These are phyloP conservation scores for Strix aluco DNA, from an alignment of 2,113 vertebrate genomes.

Conservation along the genomic window DNA sequence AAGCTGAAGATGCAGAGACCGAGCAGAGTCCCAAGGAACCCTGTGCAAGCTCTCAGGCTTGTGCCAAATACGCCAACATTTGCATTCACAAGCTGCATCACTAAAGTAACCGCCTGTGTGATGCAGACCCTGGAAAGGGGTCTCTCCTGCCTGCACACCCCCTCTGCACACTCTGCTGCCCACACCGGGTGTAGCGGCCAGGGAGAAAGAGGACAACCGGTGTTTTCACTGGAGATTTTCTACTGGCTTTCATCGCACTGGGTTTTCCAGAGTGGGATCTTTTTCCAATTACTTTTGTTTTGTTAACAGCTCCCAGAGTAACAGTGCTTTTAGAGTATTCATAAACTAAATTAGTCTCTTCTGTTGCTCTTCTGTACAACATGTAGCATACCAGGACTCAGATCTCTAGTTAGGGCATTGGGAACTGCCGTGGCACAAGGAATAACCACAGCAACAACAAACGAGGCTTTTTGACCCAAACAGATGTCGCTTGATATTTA, in stretches of 20 bases:
- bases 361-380: neutral
- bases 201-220: neutral
- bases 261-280: neutral
- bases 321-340: neutral
- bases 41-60: neutral
- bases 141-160: neutral
- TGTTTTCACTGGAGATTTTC: neutral
- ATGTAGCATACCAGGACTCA: neutral
- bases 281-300: neutral
- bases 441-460: neutral
- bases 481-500: neutral
- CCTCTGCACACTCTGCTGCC: neutral
- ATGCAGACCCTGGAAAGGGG: neutral
- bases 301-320: neutral
- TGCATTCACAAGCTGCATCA: neutral
- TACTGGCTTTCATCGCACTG: neutral
- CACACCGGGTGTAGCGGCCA: accelerated
- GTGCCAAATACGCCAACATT: neutral
- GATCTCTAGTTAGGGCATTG: neutral
- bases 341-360: neutral
- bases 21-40: neutral
- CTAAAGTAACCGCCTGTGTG: accelerated
- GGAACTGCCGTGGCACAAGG: accelerated
- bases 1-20: neutral
- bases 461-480: neutral